Conservation (phyloP, 2,888 invertebrate genomes). For the Furcula furcula region DNA sequence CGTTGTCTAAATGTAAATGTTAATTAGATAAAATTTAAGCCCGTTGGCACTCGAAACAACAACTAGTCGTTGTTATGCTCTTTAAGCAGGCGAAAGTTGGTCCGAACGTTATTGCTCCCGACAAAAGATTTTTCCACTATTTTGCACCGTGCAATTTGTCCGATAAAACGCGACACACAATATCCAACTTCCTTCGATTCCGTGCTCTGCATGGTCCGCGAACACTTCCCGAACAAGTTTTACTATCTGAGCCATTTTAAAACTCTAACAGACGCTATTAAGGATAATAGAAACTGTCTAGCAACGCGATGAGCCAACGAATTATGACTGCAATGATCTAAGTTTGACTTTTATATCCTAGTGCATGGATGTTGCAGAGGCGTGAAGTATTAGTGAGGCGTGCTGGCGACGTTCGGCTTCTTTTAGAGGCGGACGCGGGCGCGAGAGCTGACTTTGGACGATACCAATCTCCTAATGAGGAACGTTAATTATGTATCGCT, state of each 20-base stretch:
- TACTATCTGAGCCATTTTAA: slow-evolving; percentile 73
- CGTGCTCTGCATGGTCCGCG: slow-evolving; percentile 62
- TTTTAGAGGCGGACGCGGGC: slow-evolving; percentile 15
- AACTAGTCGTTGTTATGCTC: background rate
- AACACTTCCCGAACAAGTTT: slow-evolving; percentile 73
- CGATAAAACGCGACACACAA: slow-evolving; percentile 72
- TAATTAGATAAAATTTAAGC: background rate
- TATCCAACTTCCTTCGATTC: slow-evolving; percentile 62
- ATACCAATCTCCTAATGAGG: slow-evolving; percentile 73
- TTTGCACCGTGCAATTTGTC: slow-evolving; percentile 58
- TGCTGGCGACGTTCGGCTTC: slow-evolving; percentile 17
- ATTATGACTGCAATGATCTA: slow-evolving; percentile 74
- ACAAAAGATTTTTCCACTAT: slow-evolving; percentile 30
- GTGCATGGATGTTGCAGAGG: slow-evolving; percentile 38
- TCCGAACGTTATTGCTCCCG: slow-evolving; percentile 17
- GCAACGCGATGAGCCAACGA: slow-evolving; percentile 68
- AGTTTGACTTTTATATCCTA: slow-evolving; percentile 65
- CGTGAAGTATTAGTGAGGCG: slow-evolving; percentile 32
- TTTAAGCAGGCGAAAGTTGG: background rate
- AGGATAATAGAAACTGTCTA: slow-evolving; percentile 78
- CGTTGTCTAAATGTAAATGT: no score
- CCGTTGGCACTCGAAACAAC: background rate
- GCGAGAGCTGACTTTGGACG: slow-evolving; percentile 21
- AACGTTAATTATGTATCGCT: slow-evolving; percentile 80
- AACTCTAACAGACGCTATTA: slow-evolving; percentile 77